These are phyloP conservation scores for Latheticus oryzae DNA, from an alignment of 2,888 invertebrate species.

Conservation along the genomic window DNA sequence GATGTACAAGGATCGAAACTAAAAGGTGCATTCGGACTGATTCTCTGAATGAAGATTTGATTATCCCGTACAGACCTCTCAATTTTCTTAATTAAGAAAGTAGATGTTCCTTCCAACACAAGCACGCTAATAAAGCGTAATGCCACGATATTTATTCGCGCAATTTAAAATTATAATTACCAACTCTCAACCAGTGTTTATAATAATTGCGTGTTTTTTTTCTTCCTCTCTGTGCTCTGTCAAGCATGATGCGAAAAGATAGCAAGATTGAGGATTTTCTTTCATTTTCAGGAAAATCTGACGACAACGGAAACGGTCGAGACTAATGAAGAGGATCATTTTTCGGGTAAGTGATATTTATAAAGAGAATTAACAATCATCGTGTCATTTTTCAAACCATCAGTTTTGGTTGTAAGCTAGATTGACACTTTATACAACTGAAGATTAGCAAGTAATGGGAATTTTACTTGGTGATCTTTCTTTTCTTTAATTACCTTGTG, in stretches of 20 bases:
- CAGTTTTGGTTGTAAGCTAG: slow-evolving; percentile 30
- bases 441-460: too few relatives aligned
- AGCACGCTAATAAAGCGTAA: slow-evolving; percentile 22
- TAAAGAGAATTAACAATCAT: too few relatives aligned
- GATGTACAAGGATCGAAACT: slow-evolving; percentile 4
- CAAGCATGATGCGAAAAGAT: slow-evolving; percentile 42
- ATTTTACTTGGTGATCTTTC: too few relatives aligned
- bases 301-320: slow-evolving; percentile 76
- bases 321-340: slow-evolving; percentile 78
- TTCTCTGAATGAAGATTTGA: slow-evolving; percentile 6
- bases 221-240: slow-evolving; percentile 43
- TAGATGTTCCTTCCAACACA: not conserved
- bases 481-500: slow-evolving; percentile 50
- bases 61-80: slow-evolving; percentile 3
- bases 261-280: slow-evolving; percentile 44
- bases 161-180: slow-evolving; percentile 50
- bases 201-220: slow-evolving; percentile 46
- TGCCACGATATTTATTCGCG: slow-evolving; percentile 35
- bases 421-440: slow-evolving; percentile 37
- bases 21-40: not conserved
- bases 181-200: slow-evolving; percentile 44
- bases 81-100: slow-evolving; percentile 16
- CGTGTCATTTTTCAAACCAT: slow-evolving; percentile 6
- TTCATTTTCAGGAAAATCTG: slow-evolving; percentile 77
- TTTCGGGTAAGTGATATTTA: slow-evolving; percentile 74